Conservation (phyloP, 2,113 vertebrate genomes). For the Nannospalax galili region DNA sequence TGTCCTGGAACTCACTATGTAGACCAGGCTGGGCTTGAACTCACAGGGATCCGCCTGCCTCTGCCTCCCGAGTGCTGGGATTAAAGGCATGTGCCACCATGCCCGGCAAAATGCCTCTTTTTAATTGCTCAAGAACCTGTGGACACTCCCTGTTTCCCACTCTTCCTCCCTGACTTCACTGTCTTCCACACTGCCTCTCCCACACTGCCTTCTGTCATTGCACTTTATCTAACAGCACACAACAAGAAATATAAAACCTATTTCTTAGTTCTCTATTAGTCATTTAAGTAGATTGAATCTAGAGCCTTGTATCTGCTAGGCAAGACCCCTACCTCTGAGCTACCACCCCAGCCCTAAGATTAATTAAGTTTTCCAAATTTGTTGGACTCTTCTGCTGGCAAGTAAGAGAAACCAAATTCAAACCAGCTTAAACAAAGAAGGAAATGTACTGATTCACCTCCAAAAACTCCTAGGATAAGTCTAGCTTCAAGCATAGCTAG, state of each 20-base stretch:
- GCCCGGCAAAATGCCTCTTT: slow-evolving; percentile 17
- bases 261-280: background rate
- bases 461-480: background rate
- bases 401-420: slow-evolving; percentile 42
- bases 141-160: background rate
- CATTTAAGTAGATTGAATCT: background rate
- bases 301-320: background rate
- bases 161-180: background rate
- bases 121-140: background rate
- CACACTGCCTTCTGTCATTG: background rate
- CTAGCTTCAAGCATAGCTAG: background rate
- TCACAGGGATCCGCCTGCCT: too few relatives aligned
- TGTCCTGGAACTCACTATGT: too few relatives aligned
- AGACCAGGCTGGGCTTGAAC: too few relatives aligned
- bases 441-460: background rate
- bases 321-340: background rate
- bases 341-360: background rate
- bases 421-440: background rate
- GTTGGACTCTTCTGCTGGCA: background rate
- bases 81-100: too few relatives aligned
- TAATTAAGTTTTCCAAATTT: slow-evolving; percentile 34
- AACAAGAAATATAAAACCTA: background rate
- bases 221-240: background rate
- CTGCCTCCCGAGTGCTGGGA: too few relatives aligned
- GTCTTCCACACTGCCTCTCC: background rate